phyloP scores from a whole-genome alignment of 2,797 vertebrate species.

The Rhadinocentrus ornatus region DNA sequence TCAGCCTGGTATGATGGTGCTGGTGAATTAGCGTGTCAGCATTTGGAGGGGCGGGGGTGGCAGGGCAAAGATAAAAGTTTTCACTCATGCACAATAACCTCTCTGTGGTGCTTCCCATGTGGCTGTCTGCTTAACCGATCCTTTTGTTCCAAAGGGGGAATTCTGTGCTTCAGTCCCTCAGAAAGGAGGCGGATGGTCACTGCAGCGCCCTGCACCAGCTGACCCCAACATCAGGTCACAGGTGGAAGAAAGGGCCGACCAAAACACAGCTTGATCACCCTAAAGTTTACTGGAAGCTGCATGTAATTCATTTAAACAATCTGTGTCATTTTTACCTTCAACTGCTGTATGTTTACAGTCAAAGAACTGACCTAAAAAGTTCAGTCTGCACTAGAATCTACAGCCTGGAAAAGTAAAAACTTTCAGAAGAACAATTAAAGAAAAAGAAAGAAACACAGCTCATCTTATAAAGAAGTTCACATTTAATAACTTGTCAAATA shows the following conservation, averaged over 20 bases:
- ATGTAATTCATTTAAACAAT: not conserved
- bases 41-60: conserved; percentile 13
- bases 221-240: conserved; percentile 11
- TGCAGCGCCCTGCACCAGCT: conserved; percentile 64
- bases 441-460: not conserved
- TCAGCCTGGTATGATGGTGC: conserved; percentile 15
- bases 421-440: not conserved
- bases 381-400: not conserved
- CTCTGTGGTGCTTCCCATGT: conserved; percentile 72
- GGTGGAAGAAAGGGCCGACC: not conserved
- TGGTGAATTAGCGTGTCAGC: conserved; percentile 44
- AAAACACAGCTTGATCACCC: not conserved
- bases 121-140: conserved; percentile 66
- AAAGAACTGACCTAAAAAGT: not conserved
- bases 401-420: not conserved
- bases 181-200: conserved; percentile 16
- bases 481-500: not conserved
- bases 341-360: not conserved
- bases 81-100: conserved; percentile 66
- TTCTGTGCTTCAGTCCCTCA: conserved; percentile 34
- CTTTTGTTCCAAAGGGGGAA: conserved; percentile 70
- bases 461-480: not conserved
- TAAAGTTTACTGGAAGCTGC: not conserved
- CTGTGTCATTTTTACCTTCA: not conserved
- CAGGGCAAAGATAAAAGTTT: conserved; percentile 63